Evolutionary conservation across 2,797 vertebrate species (phyloP).

Genomic region (Iguana delicatissima): DNA sequence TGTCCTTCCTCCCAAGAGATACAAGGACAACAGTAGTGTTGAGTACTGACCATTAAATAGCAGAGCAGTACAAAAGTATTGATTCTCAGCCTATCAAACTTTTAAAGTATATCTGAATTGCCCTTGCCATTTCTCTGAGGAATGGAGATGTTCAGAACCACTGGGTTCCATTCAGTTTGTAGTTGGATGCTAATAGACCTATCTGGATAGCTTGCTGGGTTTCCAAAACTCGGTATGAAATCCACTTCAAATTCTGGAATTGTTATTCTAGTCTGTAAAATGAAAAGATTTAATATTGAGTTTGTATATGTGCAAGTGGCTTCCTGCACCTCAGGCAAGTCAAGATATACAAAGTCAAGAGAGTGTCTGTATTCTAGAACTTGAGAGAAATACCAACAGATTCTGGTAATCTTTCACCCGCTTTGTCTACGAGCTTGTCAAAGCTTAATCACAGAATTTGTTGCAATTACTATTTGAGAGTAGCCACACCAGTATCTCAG

Average conservation of each 20-base stretch:
- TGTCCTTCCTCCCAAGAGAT: slow-evolving; percentile 67
- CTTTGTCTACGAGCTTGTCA: background rate
- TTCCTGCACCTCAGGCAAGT: background rate
- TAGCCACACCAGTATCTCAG: slow-evolving; percentile 13
- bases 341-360: background rate
- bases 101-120: background rate
- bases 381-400: background rate
- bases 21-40: slow-evolving; percentile 47
- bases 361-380: background rate
- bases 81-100: slow-evolving; percentile 32
- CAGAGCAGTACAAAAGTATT: slow-evolving; percentile 54
- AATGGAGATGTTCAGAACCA: background rate
- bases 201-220: background rate
- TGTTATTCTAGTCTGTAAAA: background rate
- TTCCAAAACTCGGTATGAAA: background rate
- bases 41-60: slow-evolving; percentile 61
- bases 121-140: background rate
- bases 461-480: background rate
- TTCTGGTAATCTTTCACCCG: background rate
- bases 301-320: background rate
- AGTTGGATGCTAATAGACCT: background rate
- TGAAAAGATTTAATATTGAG: background rate
- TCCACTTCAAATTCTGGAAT: background rate
- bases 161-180: background rate
- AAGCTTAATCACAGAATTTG: background rate